These are phyloP conservation scores for Mormyrus hasselquistii DNA, from an alignment of 2,797 vertebrate species.

Conservation along the genomic window DNA sequence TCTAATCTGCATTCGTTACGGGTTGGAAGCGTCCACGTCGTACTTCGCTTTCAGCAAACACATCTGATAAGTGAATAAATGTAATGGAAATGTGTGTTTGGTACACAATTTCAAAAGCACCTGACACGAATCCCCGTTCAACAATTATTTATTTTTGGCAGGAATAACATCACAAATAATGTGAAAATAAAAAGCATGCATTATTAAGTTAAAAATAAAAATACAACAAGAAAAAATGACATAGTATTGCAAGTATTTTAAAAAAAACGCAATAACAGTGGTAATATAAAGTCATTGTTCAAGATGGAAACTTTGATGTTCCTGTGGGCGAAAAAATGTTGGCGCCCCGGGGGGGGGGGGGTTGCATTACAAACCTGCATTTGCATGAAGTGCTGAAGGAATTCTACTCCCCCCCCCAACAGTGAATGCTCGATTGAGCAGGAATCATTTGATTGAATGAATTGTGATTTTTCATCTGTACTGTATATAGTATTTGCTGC, in stretches of 20 bases:
- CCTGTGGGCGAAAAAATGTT: not conserved
- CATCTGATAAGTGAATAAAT: not conserved
- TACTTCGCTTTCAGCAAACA: not conserved
- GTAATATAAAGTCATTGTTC: not conserved
- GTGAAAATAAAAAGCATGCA: not conserved
- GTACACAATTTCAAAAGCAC: not conserved
- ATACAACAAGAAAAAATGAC: not conserved
- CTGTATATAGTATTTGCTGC: not conserved
- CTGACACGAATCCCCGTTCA: not conserved
- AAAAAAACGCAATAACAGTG: not conserved
- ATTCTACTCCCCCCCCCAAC: not conserved
- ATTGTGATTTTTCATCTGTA: not conserved
- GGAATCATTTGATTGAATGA: not conserved
- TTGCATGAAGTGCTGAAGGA: not conserved
- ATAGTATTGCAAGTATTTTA: not conserved
- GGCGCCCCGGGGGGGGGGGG: no score
- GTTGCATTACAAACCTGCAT: not conserved
- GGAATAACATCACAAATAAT: not conserved
- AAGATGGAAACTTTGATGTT: not conserved
- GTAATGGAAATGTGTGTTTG: not conserved
- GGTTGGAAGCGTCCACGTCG: not conserved
- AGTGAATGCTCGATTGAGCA: not conserved
- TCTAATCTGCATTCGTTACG: not conserved
- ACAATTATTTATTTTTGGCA: not conserved
- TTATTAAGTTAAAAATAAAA: not conserved